These are phyloP conservation scores for Spinibarbus caldwelli DNA, from an alignment of 2,797 vertebrate genomes.

Conservation along the genomic window DNA sequence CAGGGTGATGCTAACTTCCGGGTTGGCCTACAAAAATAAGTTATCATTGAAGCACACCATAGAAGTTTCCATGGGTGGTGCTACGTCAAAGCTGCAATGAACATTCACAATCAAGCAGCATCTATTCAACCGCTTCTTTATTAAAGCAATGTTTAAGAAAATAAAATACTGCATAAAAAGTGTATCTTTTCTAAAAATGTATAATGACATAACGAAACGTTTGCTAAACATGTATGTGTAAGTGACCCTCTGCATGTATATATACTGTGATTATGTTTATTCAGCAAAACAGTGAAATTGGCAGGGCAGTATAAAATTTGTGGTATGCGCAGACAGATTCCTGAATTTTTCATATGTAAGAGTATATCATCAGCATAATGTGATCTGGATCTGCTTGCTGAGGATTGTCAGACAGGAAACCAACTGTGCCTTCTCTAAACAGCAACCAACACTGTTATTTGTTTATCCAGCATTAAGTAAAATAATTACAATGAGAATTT, in stretches of 20 bases:
- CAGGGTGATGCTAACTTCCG: too few species aligned
- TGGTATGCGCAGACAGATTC: not conserved
- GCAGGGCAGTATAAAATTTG: not conserved
- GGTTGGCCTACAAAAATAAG: too few species aligned
- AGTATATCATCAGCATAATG: constrained; percentile 5
- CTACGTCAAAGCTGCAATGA: too few species aligned
- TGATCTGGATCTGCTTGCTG: not conserved
- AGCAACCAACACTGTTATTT: not conserved
- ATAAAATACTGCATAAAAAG: too few species aligned
- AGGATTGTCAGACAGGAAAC: not conserved
- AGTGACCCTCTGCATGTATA: not conserved
- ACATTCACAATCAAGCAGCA: too few species aligned
- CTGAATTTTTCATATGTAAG: not conserved
- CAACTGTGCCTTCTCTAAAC: not conserved
- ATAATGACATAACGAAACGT: not conserved
- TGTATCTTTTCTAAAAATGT: not conserved
- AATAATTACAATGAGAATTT: not conserved
- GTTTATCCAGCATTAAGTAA: not conserved
- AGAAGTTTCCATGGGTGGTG: too few species aligned
- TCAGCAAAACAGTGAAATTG: not conserved
- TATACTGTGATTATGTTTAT: not conserved
- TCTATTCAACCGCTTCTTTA: not conserved
- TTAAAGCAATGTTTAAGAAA: not conserved
- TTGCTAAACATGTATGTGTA: not conserved
- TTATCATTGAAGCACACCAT: too few species aligned